Evolutionary conservation across 2,888 invertebrate genomes (phyloP).

Genomic region (Oscheius sp.): DNA sequence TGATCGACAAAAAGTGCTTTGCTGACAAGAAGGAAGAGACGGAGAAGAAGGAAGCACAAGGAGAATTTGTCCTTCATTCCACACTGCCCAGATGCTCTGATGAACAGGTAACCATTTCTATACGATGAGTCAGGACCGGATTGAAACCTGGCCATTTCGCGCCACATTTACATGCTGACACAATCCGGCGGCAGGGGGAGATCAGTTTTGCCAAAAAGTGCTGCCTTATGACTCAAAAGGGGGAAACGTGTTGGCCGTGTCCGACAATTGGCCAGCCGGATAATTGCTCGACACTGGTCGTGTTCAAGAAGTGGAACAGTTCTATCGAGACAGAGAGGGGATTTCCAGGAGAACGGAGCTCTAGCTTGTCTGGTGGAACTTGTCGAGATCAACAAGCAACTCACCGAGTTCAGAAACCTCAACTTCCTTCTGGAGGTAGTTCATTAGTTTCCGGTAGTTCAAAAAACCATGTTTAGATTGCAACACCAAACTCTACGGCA

Average conservation of each 20-base stretch:
- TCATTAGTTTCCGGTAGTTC: neutral
- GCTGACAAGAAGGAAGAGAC: conserved; percentile 48
- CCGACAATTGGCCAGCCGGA: neutral
- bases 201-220: conserved; percentile 22
- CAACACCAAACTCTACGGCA: conserved; percentile 62
- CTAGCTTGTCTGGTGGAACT: conserved; percentile 70
- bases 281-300: conserved; percentile 24
- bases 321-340: neutral
- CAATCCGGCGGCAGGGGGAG: conserved; percentile 5
- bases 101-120: conserved; percentile 44
- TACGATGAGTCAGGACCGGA: neutral
- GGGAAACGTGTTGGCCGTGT: conserved; percentile 16
- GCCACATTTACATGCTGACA: conserved; percentile 4
- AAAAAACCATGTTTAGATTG: conserved; percentile 42
- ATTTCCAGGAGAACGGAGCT: conserved; percentile 66
- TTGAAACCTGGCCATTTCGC: conserved; percentile 2
- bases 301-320: conserved; percentile 26
- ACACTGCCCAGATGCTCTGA: conserved; percentile 58
- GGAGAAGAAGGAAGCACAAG: conserved; percentile 36
- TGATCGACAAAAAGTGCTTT: conserved; percentile 60
- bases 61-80: conserved; percentile 53
- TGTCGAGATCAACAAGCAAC: conserved; percentile 69
- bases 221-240: neutral
- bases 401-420: conserved; percentile 61
- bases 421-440: conserved; percentile 67